Conservation (phyloP, 1,140 invertebrate genomes). For the Sogatella furcifera region DNA sequence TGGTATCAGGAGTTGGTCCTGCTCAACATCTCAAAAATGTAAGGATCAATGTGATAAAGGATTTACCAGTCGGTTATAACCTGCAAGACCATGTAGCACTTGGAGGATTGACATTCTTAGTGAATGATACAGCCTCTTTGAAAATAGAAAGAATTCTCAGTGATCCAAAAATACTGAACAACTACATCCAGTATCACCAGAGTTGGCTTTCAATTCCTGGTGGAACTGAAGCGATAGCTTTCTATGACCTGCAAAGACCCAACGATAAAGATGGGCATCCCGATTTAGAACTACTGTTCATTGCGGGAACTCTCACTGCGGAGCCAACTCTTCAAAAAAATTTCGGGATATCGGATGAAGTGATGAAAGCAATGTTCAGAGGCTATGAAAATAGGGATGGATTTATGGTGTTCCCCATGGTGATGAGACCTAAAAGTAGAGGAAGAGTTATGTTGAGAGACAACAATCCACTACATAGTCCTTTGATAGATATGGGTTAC, state of each 20-base stretch:
- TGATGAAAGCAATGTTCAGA: slow-evolving; percentile 40
- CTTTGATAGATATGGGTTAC: slow-evolving; percentile 75
- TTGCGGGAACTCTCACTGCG: slow-evolving; percentile 40
- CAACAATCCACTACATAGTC: slow-evolving; percentile 60
- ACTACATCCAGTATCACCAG: slow-evolving; percentile 40
- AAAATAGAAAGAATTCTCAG: slow-evolving; percentile 15
- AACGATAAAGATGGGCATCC: slow-evolving; percentile 50
- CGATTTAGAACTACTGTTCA: slow-evolving; percentile 61
- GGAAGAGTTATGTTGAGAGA: slow-evolving; percentile 55
- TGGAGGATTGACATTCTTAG: slow-evolving; percentile 53
- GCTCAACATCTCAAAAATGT: slow-evolving; percentile 45
- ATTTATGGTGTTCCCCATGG: slow-evolving; percentile 54
- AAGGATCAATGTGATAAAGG: slow-evolving; percentile 49
- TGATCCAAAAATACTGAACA: slow-evolving; percentile 28
- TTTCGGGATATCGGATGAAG: slow-evolving; percentile 45
- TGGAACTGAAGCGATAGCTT: slow-evolving; percentile 67
- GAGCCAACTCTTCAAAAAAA: slow-evolving; percentile 39
- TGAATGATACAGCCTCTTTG: slow-evolving; percentile 38
- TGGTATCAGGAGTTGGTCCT: slow-evolving; percentile 73
- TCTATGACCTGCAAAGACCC: slow-evolving; percentile 57
- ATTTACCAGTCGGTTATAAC: slow-evolving; percentile 68
- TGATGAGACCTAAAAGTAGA: slow-evolving; percentile 59
- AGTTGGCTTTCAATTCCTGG: slow-evolving; percentile 68
- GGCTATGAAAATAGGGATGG: slow-evolving; percentile 39
- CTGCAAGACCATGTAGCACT: slow-evolving; percentile 67